phyloP scores from a whole-genome alignment of 2,888 invertebrate genomes.

The Alloplasta piceator region DNA sequence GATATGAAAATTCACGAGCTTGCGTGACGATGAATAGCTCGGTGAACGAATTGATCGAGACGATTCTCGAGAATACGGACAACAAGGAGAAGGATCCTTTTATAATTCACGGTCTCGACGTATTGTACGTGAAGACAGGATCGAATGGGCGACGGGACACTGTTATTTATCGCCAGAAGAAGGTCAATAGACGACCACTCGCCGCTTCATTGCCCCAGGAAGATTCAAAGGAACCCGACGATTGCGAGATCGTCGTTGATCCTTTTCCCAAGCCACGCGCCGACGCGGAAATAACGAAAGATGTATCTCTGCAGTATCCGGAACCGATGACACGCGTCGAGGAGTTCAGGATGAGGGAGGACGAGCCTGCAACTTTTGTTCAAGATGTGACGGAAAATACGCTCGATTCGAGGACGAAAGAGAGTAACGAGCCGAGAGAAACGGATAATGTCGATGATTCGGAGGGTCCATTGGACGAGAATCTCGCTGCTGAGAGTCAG shows the following conservation, averaged over 20 bases:
- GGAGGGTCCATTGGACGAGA: background rate
- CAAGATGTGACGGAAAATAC: slow-evolving; percentile 26
- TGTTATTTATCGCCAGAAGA: slow-evolving; percentile 78
- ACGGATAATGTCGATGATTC: slow-evolving; percentile 13
- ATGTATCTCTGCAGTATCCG: slow-evolving; percentile 73
- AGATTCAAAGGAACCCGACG: slow-evolving; percentile 26
- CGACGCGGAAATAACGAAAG: slow-evolving; percentile 58
- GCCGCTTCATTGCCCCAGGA: slow-evolving; percentile 27
- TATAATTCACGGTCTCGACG: slow-evolving; percentile 75
- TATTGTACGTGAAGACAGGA: slow-evolving; percentile 78
- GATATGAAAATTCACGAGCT: slow-evolving; percentile 68
- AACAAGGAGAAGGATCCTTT: slow-evolving; percentile 78
- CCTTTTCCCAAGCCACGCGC: slow-evolving; percentile 71
- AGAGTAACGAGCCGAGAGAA: slow-evolving; percentile 1
- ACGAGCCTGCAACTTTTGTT: slow-evolving; percentile 70
- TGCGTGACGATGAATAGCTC: slow-evolving; percentile 80
- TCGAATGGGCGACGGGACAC: slow-evolving; percentile 69
- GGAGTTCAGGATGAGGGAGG: slow-evolving; percentile 70
- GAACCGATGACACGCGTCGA: slow-evolving; percentile 74
- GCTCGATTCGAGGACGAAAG: slow-evolving; percentile 24
- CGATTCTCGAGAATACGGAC: slow-evolving; percentile 76
- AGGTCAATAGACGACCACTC: slow-evolving; percentile 75
- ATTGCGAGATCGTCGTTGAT: slow-evolving; percentile 67
- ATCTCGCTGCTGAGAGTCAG: slow-evolving; percentile 7
- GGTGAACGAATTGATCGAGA: slow-evolving; percentile 75